Percentiles rank a stretch among this genome's conserved stretches.
Evolutionary conservation across 2,113 vertebrate genomes (phyloP).

Genomic region (Sapayoa aenigma): DNA sequence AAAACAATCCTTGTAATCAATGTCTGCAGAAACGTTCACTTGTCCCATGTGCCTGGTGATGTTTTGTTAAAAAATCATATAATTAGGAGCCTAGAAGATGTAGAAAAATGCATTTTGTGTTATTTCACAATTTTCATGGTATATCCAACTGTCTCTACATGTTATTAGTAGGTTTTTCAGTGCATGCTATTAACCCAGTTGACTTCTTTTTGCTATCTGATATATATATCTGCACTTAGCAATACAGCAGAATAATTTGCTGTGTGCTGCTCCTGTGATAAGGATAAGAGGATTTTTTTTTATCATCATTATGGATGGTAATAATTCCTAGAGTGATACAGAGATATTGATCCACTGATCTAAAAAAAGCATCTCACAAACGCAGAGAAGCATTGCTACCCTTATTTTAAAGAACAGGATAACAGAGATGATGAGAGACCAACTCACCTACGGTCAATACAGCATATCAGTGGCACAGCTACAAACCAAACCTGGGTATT

Average conservation of each 20-base stretch:
- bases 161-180: neutral
- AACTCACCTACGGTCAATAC: neutral
- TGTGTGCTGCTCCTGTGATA: slow-evolving; percentile 27
- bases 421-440: neutral
- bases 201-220: slow-evolving; percentile 8
- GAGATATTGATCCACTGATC: slow-evolving; percentile 32
- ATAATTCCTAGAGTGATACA: slow-evolving; percentile 41
- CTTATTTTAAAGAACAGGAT: neutral
- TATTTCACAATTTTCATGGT: neutral
- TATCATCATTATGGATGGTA: neutral
- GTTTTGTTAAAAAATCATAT: slow-evolving; percentile 7
- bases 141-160: neutral
- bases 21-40: neutral
- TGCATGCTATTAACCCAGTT: slow-evolving; percentile 3
- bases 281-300: slow-evolving; percentile 42
- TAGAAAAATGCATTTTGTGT: neutral
- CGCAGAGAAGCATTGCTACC: neutral
- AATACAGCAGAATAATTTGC: slow-evolving; percentile 43
- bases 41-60: neutral
- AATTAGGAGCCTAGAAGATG: neutral
- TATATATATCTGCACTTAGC: slow-evolving; percentile 38
- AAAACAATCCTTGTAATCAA: neutral
- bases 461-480: neutral
- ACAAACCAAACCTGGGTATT: neutral
- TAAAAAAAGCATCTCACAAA: slow-evolving; percentile 1